These are phyloP conservation scores for Sycophila sp. DNA, from an alignment of 1,140 invertebrate genomes.

Conservation along the genomic window DNA sequence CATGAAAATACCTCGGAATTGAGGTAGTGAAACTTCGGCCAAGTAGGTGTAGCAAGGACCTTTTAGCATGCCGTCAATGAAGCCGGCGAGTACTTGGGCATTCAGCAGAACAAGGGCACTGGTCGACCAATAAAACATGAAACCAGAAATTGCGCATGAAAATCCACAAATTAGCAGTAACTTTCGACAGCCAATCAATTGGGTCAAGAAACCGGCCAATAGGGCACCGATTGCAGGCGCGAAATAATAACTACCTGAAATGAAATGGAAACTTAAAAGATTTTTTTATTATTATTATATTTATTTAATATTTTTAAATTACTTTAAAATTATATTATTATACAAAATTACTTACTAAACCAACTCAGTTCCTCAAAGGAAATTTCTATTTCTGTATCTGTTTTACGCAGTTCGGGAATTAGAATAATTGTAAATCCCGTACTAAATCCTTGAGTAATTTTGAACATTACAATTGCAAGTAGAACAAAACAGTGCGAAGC, in stretches of 20 bases:
- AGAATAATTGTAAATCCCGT: constrained; percentile 83
- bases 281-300: not conserved
- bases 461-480: not conserved
- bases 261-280: not conserved
- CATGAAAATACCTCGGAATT: constrained; percentile 77
- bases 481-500: not conserved
- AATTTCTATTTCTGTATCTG: constrained; percentile 66
- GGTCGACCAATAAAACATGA: constrained; percentile 74
- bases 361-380: constrained; percentile 76
- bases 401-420: constrained; percentile 72
- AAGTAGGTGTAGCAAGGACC: constrained; percentile 84
- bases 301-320: not conserved
- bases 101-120: constrained; percentile 71
- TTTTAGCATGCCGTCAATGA: constrained; percentile 79
- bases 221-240: constrained; percentile 74
- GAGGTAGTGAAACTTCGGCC: constrained; percentile 80
- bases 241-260: not conserved
- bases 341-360: constrained; percentile 74
- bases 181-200: constrained; percentile 73
- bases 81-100: constrained; percentile 73
- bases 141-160: constrained; percentile 77
- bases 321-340: no score
- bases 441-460: not conserved
- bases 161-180: constrained; percentile 79
- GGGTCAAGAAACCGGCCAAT: constrained; percentile 74